Evolutionary conservation across 2,113 vertebrate species (phyloP).

Genomic region (Marmota flaviventris): DNA sequence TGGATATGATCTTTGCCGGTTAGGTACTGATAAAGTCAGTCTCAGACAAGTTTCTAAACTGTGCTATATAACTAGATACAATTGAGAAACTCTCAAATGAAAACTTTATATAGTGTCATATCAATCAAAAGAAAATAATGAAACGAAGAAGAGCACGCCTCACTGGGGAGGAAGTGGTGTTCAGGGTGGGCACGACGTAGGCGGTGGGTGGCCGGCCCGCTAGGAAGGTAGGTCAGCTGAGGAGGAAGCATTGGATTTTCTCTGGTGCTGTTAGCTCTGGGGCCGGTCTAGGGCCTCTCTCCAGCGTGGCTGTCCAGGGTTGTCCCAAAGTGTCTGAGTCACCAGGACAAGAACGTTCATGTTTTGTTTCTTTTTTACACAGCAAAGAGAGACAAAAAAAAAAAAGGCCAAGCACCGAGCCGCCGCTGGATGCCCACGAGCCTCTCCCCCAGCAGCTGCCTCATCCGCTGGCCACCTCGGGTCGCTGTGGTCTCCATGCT

Average conservation of each 20-base stretch:
- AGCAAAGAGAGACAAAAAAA: conserved; percentile 82
- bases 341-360: conserved; percentile 91
- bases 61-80: conserved; percentile 91
- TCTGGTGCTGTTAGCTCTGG: conserved; percentile 93
- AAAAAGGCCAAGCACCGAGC: not conserved
- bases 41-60: conserved; percentile 90
- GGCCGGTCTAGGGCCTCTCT: conserved; percentile 87
- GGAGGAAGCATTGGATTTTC: conserved; percentile 95
- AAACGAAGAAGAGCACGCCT: conserved; percentile 88
- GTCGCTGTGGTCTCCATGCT: not conserved
- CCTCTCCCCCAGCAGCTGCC: no score
- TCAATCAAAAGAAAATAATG: conserved; percentile 89
- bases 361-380: conserved; percentile 92
- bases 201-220: conserved; percentile 85
- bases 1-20: conserved; percentile 91
- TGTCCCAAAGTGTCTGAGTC: conserved; percentile 95
- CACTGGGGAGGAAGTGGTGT: conserved; percentile 90
- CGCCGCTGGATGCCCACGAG: not conserved
- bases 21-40: conserved; percentile 88
- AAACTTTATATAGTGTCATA: conserved; percentile 90
- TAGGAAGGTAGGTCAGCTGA: conserved; percentile 87
- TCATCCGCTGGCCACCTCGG: not conserved
- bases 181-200: conserved; percentile 87
- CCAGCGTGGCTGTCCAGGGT: conserved; percentile 94
- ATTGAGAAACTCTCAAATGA: conserved; percentile 90